Base-by-base conservation (phyloP, 2,797 vertebrate genomes). In the Hylomyscus alleni region DNA sequence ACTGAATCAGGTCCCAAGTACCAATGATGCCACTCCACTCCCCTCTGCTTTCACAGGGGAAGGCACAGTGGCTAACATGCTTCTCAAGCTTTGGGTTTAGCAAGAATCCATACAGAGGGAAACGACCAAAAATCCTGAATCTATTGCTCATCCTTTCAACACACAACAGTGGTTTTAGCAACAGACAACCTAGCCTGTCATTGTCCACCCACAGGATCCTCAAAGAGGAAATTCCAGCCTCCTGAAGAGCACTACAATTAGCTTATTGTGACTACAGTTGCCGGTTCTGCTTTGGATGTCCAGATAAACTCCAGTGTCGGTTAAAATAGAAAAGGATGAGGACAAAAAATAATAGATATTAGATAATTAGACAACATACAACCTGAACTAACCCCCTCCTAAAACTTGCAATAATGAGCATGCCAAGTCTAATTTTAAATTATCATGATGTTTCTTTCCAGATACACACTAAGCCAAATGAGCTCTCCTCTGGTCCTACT, bases 101-200 rank as follows among this genome's bases (percentile, higher is more conserved):
- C 24, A 85, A 93, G 93, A 94, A 81, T 92, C 60, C 60, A 78
- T 54, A 1, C 58, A 72, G 56, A 93, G 75, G 94, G 65, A 94
- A 90, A 58, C 78, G 92, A 94, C 52, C 86, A 69, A 91, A 91
- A 90, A 87, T 87, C 76, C 65, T 95, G 76, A 24, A 58, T 93
- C 90, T 91, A 56, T 83, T 94, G 44, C 58, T 97, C 83, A 91
- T 94, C 95, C 78, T 96, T 92, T 78, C 78, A 75, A 83, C 52
- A 85, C n/a, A 87, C 75, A 77, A 44, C 37, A 40, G 82, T 83
- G 82, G 88, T 91, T 94, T 93, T 37, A 75, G 78, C 86, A 88
- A 56, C 69, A 69, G 40, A 56, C 8, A 62, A 20, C 14, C 14
- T 31, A 77, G 95, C 15, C 92, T 72, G 13, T 89, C 86, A 73